Conservation (phyloP, 2,888 invertebrate species). For the Eristalis pertinax region DNA sequence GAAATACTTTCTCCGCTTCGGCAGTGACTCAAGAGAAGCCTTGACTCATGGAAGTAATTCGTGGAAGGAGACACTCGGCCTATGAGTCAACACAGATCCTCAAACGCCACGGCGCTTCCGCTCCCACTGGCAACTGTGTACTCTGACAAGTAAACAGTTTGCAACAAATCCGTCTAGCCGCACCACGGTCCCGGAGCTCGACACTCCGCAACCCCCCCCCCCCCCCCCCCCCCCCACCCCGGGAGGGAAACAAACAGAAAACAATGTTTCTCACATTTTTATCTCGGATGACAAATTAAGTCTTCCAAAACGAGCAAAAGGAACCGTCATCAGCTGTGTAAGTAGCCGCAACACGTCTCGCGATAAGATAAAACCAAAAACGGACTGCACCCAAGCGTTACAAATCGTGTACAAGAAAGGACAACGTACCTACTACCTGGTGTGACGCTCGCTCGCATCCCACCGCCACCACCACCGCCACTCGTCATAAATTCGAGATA, state of each 20-base stretch:
- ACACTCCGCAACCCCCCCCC: background rate
- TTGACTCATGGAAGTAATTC: too few relatives aligned
- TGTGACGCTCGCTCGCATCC: background rate
- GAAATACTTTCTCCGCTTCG: too few relatives aligned
- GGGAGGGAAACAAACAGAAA: background rate
- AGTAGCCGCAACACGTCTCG: constrained; percentile 69
- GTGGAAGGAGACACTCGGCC: too few relatives aligned
- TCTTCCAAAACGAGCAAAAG: constrained; percentile 54
- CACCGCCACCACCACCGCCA: constrained; percentile 21
- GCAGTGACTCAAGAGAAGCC: too few relatives aligned
- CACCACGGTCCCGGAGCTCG: background rate
- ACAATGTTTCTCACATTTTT: constrained; percentile 59
- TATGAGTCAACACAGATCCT: too few relatives aligned
- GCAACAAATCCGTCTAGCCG: background rate
- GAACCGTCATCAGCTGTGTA: constrained; percentile 67
- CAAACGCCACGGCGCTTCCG: too few relatives aligned
- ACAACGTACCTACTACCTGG: constrained; percentile 61
- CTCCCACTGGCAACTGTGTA: too few relatives aligned
- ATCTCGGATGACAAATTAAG: constrained; percentile 67
- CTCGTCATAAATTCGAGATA: constrained; percentile 64
- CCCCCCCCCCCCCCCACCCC: background rate
- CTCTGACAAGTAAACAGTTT: too few relatives aligned
- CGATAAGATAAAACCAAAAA: constrained; percentile 61
- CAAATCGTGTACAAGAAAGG: constrained; percentile 59
- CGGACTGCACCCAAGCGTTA: constrained; percentile 61